Evolutionary conservation across 2,888 invertebrate species (phyloP), one percentile per base, ranked within the genome.

Genomic region (Drosophila paranaensis): DNA sequence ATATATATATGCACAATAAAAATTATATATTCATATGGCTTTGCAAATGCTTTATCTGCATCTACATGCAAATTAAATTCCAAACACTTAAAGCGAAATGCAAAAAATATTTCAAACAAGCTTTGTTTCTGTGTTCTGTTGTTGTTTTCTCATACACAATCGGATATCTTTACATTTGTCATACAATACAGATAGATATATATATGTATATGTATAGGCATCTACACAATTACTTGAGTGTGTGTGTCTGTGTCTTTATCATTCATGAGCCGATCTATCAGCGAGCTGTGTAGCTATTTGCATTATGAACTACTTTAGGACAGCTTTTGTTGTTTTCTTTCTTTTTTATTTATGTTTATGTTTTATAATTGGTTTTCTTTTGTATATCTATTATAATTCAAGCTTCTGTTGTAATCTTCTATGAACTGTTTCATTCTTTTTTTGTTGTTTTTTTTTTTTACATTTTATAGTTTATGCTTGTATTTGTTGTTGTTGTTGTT

Each of bases 371-470:
- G 50, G 66, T 48, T 72, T 20, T 20, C n/a, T 35, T 53, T 67
- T 37, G 43, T 48, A 56, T 68, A 54, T 64, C 61, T 67, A 53
- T 60, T 33, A 53, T 74, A 62, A 55, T 80, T 55, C 77, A 86
- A 77, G 72, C 72, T 74, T 87, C 67, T 68, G 64, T 57, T 48
- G 50, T 75, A 78, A 84, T 68, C 54, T 65, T 73, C 65, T 80
- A 74, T 64, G 65, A 70, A 69, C 51, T 66, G n/a, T 10, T 54
- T 48, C 30, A 54, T 63, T 56, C 42, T 16, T 20, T 61, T 58
- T 79, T 20, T 70, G n/a, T 14, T 45, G 37, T 42, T 61, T 61
- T 63, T 60, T 63, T 60, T 45, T 62, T 62, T 82, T 77, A 79
- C 72, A 79, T 27, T 65, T 60, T 60, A 37, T 46, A 60, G 64